Conservation (phyloP, 2,888 invertebrate species). For the Drosophila mettleri region DNA sequence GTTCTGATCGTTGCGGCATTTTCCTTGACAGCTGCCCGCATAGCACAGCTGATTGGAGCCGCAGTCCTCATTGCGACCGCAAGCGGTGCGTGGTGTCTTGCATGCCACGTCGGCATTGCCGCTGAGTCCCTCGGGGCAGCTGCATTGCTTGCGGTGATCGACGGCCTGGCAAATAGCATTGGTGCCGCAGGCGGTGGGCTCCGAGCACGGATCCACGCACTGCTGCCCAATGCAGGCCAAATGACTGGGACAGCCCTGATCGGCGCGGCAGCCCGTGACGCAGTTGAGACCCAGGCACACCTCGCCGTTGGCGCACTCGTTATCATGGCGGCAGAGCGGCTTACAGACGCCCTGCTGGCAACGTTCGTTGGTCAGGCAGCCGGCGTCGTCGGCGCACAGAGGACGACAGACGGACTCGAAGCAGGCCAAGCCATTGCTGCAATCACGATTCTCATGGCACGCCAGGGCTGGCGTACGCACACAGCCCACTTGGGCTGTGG, state of each 20-base stretch:
- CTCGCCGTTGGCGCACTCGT: conserved; percentile 94
- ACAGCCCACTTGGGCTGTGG: conserved; percentile 94
- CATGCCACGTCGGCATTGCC: conserved; percentile 92
- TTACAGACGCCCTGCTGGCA: conserved; percentile 91
- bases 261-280: conserved; percentile 91
- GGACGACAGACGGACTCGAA: conserved; percentile 91
- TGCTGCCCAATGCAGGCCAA: conserved; percentile 92
- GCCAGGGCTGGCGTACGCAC: conserved; percentile 91
- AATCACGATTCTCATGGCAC: conserved; percentile 92
- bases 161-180: conserved; percentile 91
- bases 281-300: conserved; percentile 94
- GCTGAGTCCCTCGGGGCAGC: conserved; percentile 89
- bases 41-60: conserved; percentile 90
- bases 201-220: conserved; percentile 91
- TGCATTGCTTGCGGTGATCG: conserved; percentile 91
- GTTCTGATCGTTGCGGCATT: conserved; percentile 92
- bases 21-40: conserved; percentile 91
- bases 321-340: conserved; percentile 92
- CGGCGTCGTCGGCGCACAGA: conserved; percentile 90
- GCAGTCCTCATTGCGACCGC: conserved; percentile 89
- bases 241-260: conserved; percentile 90
- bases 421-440: conserved; percentile 90
- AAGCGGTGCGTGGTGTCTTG: conserved; percentile 88
- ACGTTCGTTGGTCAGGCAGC: conserved; percentile 92
- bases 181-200: conserved; percentile 92